These are phyloP conservation scores for Ispidina picta DNA, from an alignment of 2,797 vertebrate species.

Conservation along the genomic window DNA sequence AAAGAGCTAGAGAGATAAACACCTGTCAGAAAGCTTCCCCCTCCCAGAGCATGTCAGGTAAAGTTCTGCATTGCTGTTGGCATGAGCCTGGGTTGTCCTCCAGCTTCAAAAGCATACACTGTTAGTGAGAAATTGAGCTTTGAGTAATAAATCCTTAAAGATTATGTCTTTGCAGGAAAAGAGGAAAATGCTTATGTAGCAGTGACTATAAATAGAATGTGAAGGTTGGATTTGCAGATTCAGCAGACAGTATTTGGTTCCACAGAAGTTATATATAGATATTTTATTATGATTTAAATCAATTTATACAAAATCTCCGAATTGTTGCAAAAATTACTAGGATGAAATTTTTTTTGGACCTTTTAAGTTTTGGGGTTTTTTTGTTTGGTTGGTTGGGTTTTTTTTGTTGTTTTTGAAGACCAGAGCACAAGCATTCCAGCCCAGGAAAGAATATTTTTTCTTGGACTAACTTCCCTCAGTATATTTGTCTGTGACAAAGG, in stretches of 20 bases:
- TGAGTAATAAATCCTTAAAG: neutral
- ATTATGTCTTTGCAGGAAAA: slow-evolving; percentile 17
- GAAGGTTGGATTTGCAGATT: neutral
- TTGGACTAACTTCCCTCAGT: neutral
- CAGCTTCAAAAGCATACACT: neutral
- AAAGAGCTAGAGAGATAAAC: neutral
- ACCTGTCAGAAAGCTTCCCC: neutral
- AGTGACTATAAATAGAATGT: neutral
- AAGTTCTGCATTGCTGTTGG: neutral
- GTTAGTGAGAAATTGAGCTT: neutral
- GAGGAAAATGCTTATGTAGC: slow-evolving; percentile 15
- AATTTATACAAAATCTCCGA: neutral
- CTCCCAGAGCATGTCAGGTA: neutral
- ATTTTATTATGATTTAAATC: neutral
- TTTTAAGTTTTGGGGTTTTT: neutral
- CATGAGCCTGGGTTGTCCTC: neutral
- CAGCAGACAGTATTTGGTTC: neutral
- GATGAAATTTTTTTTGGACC: neutral
- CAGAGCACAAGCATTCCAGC: neutral
- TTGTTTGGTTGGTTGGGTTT: too few species aligned
- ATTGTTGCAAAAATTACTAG: neutral
- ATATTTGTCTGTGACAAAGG: neutral
- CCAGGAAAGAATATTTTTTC: neutral
- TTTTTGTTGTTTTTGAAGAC: neutral
- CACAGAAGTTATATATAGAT: neutral